These are phyloP conservation scores for Eilema depressum DNA, from an alignment of 2,888 invertebrate genomes.

Conservation along the genomic window DNA sequence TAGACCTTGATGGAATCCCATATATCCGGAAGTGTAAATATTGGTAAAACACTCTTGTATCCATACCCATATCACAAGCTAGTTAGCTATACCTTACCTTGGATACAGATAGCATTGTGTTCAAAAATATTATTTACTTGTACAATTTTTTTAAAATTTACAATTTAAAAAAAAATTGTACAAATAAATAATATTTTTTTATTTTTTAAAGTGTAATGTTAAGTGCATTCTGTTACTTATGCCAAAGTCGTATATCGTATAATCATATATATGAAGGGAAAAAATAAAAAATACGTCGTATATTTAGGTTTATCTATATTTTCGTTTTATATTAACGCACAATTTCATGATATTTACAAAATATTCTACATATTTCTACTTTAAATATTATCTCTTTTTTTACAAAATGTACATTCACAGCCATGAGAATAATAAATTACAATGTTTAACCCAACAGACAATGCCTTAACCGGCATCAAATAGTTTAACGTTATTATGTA, in stretches of 20 bases:
- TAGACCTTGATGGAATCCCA: too few species aligned
- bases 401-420: slow-evolving; percentile 44
- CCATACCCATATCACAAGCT: too few species aligned
- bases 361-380: slow-evolving; percentile 16
- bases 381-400: slow-evolving; percentile 21
- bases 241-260: not conserved
- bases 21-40: too few species aligned
- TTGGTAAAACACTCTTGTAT: too few species aligned
- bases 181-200: too few species aligned
- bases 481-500: slow-evolving; percentile 19
- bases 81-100: too few species aligned
- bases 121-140: not conserved
- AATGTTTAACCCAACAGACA: slow-evolving; percentile 13
- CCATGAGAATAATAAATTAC: slow-evolving; percentile 30
- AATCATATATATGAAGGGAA: not conserved
- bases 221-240: not conserved
- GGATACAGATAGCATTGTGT: not conserved
- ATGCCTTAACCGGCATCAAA: slow-evolving; percentile 1
- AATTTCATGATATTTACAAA: slow-evolving; percentile 47
- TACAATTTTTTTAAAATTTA: not conserved
- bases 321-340: slow-evolving; percentile 38
- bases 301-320: slow-evolving; percentile 25
- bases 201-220: not conserved
- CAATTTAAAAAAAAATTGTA: too few species aligned
- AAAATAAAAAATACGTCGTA: not conserved